Conservation (phyloP, 2,888 invertebrate genomes). For the Catocala nupta region DNA sequence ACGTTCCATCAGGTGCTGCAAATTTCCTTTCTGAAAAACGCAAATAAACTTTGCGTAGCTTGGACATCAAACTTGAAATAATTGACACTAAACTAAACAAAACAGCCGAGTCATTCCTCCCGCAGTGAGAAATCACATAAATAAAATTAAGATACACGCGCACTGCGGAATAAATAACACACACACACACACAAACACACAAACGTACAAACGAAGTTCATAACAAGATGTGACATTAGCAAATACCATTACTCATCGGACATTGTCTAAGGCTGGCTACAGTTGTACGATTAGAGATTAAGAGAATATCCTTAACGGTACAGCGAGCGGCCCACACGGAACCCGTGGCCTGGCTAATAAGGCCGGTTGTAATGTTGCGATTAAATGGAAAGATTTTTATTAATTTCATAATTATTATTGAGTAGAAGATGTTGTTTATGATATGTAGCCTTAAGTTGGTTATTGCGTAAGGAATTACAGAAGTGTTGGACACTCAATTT, state of each 20-base stretch:
- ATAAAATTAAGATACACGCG: slow-evolving; percentile 15
- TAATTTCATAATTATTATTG: neutral
- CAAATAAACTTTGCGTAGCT: no score
- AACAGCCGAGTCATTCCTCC: no score
- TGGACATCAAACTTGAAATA: no score
- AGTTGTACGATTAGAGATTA: slow-evolving; percentile 81
- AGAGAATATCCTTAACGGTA: slow-evolving; percentile 81
- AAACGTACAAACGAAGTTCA: slow-evolving; percentile 37
- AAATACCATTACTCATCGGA: slow-evolving; percentile 77
- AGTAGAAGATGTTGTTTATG: neutral
- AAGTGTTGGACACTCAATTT: no score
- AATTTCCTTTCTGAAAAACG: no score
- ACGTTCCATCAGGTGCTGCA: no score
- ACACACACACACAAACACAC: slow-evolving; percentile 21
- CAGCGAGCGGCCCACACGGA: slow-evolving; percentile 70
- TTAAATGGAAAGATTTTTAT: slow-evolving; percentile 2
- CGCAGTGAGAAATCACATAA: slow-evolving; percentile 12
- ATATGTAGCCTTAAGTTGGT: no score
- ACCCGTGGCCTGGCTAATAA: slow-evolving; percentile 41
- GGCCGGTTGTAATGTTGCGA: slow-evolving; percentile 25
- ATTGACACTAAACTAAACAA: no score
- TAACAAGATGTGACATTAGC: slow-evolving; percentile 78
- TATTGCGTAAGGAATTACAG: no score
- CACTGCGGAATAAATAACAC: neutral
- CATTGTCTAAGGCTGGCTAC: slow-evolving; percentile 74